Conservation (phyloP, 2,113 vertebrate species). For the Natator depressus region DNA sequence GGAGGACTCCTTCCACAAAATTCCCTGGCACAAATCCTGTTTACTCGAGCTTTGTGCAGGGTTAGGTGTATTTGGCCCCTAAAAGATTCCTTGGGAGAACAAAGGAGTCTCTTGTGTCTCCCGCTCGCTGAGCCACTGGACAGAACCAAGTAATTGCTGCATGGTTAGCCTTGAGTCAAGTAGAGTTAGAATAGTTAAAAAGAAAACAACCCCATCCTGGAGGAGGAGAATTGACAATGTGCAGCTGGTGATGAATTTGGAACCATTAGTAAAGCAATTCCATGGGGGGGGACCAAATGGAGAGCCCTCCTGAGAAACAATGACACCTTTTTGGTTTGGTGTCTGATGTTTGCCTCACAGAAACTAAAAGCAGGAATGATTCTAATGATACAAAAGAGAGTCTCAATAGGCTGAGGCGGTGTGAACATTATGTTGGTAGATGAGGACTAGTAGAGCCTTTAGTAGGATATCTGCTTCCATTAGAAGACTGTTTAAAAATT, state of each 20-base stretch:
- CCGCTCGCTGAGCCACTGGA: not conserved
- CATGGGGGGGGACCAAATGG: not conserved
- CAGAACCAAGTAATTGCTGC: not conserved
- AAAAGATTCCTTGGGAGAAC: not conserved
- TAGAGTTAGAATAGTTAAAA: not conserved
- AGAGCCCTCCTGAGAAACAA: not conserved
- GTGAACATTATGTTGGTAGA: not conserved
- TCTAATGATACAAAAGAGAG: not conserved
- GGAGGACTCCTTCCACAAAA: not conserved
- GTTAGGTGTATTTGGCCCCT: not conserved
- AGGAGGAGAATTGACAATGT: not conserved
- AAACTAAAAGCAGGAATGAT: not conserved
- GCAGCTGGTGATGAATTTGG: not conserved
- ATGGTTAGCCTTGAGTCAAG: not conserved
- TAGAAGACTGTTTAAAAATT: constrained; percentile 31
- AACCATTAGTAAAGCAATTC: not conserved
- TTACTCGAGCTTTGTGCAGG: not conserved
- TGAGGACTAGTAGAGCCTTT: not conserved
- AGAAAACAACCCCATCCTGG: not conserved
- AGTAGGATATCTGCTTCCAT: not conserved
- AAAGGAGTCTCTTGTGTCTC: not conserved
- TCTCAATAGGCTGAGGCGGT: not conserved
- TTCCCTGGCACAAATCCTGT: not conserved
- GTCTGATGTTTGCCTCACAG: not conserved
- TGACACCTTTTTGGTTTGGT: not conserved